A percentile compares a stretch with the other conserved stretches of the same genome.
phyloP scores from a whole-genome alignment of 2,888 invertebrate species.

The Hydroisotoma schaefferi region DNA sequence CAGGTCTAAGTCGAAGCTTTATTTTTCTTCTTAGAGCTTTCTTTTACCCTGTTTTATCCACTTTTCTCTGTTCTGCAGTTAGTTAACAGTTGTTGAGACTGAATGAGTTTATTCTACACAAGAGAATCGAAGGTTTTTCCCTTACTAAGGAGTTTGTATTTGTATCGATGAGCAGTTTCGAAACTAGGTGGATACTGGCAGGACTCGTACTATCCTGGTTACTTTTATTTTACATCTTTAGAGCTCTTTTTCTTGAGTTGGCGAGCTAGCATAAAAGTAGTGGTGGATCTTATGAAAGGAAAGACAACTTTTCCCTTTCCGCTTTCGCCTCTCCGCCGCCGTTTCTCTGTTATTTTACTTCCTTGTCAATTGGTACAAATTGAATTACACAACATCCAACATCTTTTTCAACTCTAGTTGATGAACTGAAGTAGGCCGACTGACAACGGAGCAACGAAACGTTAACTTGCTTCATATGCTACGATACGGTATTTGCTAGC shows the following conservation, averaged over 20 bases:
- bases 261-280: no score
- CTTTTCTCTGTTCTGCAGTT: constrained; percentile 1
- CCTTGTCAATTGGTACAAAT: constrained; percentile 44
- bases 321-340: constrained; percentile 12
- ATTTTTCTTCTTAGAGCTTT: no score
- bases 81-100: constrained; percentile 6
- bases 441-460: not conserved
- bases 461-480: no score
- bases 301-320: constrained; percentile 5
- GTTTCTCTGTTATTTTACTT: constrained; percentile 7
- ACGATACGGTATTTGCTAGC: no score
- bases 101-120: not conserved
- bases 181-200: no score
- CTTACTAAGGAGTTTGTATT: no score
- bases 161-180: no score
- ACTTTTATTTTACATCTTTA: not conserved
- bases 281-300: no score
- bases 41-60: not conserved
- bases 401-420: constrained; percentile 13
- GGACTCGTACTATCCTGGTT: no score
- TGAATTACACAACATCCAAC: constrained; percentile 38
- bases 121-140: no score
- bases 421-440: constrained; percentile 7
- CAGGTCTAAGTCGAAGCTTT: no score
- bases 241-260: no score